Conservation (phyloP, 2,888 invertebrate genomes). For the Sicus ferrugineus region DNA sequence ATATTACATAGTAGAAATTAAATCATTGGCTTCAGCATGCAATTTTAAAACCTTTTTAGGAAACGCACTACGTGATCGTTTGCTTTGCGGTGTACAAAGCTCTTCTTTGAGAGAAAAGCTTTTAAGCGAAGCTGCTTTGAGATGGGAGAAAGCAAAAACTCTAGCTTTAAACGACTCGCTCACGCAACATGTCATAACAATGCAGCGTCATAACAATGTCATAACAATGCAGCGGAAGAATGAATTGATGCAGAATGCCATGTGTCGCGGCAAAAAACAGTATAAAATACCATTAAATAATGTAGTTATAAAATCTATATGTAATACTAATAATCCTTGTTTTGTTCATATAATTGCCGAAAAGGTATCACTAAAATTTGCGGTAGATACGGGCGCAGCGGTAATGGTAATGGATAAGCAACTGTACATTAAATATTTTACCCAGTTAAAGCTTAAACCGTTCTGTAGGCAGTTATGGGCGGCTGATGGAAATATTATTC, state of each 20-base stretch:
- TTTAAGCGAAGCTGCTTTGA: conserved; percentile 23
- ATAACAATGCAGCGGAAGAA: too few relatives aligned
- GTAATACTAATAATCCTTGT: too few relatives aligned
- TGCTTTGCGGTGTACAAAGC: conserved; percentile 27
- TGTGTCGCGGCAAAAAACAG: too few relatives aligned
- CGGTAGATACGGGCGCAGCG: not conserved
- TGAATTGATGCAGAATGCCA: too few relatives aligned
- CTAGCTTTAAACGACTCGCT: too few relatives aligned
- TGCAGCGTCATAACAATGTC: too few relatives aligned
- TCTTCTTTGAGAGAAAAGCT: conserved; percentile 25
- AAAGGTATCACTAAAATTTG: not conserved
- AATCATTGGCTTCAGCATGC: conserved; percentile 16
- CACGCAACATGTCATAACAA: too few relatives aligned
- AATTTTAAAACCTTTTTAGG: conserved; percentile 13
- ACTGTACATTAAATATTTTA: not conserved
- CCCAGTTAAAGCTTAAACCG: too few relatives aligned
- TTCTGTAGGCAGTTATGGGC: not conserved
- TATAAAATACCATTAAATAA: too few relatives aligned
- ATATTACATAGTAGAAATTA: conserved; percentile 17
- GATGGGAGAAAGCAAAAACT: too few relatives aligned
- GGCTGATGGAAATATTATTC: not conserved
- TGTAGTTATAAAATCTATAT: too few relatives aligned
- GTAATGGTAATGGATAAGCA: not conserved
- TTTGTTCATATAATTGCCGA: not conserved
- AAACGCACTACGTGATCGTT: conserved; percentile 22